Percentiles rank a stretch among this genome's conserved stretches.
Evolutionary conservation across 1,140 invertebrate species (phyloP).

Genomic region (Colletes latitarsis): DNA sequence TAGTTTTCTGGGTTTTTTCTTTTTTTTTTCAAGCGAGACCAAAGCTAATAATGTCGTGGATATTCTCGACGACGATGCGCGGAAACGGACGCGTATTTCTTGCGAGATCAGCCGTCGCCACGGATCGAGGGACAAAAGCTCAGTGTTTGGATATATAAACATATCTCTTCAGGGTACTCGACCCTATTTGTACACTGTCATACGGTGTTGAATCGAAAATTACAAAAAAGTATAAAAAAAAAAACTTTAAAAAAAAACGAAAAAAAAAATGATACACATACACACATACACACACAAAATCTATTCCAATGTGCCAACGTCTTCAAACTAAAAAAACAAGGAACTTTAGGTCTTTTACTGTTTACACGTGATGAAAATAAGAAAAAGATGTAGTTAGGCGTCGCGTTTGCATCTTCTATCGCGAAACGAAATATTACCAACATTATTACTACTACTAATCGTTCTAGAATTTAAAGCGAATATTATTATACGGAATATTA

Average conservation of each 20-base stretch:
- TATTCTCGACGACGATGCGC: constrained; percentile 19
- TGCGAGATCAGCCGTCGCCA: constrained; percentile 51
- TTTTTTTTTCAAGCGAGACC: constrained; percentile 58
- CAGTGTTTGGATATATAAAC: constrained; percentile 46
- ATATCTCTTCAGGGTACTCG: constrained; percentile 77
- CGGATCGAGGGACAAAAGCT: constrained; percentile 22
- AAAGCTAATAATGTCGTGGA: constrained; percentile 51
- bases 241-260: background rate
- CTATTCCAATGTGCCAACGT: constrained; percentile 80
- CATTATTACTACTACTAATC: constrained; percentile 63
- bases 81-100: background rate
- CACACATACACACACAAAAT: constrained; percentile 48
- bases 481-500: constrained; percentile 48
- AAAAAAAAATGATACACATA: background rate
- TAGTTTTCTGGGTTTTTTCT: constrained; percentile 38
- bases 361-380: constrained; percentile 64
- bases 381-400: constrained; percentile 59
- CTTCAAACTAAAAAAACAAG: constrained; percentile 68
- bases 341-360: constrained; percentile 73
- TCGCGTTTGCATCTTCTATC: constrained; percentile 71
- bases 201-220: constrained; percentile 47
- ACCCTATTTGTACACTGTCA: constrained; percentile 41
- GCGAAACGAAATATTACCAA: constrained; percentile 65
- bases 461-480: constrained; percentile 59
- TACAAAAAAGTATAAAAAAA: constrained; percentile 22